Evolutionary conservation across 2,797 vertebrate genomes (phyloP).

Genomic region (Bucorvus abyssinicus): DNA sequence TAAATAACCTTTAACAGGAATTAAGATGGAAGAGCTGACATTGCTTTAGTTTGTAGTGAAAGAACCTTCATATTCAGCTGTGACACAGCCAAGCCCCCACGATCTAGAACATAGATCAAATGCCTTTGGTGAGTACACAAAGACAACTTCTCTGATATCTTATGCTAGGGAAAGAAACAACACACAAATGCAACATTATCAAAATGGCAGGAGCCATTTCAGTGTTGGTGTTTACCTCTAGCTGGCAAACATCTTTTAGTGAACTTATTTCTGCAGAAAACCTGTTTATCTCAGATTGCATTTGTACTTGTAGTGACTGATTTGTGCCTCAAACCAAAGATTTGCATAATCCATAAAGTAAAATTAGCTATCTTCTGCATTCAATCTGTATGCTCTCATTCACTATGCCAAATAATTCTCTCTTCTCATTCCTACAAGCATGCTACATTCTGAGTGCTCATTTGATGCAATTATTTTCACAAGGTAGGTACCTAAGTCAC

Average conservation of each 20-base stretch:
- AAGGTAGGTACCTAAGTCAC: not conserved
- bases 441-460: not conserved
- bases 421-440: not conserved
- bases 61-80: not conserved
- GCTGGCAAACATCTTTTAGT: constrained; percentile 76
- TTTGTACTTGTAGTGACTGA: constrained; percentile 58
- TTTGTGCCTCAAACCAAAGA: not conserved
- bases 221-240: constrained; percentile 69
- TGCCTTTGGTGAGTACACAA: not conserved
- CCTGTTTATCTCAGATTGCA: constrained; percentile 70
- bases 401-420: not conserved
- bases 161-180: not conserved
- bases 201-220: not conserved
- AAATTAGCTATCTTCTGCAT: not conserved
- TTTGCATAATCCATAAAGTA: not conserved
- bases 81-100: not conserved
- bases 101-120: not conserved
- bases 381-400: not conserved
- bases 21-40: not conserved
- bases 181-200: not conserved
- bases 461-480: not conserved
- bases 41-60: not conserved
- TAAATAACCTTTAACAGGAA: not conserved
- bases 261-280: constrained; percentile 76
- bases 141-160: not conserved